Evolutionary conservation across 2,888 invertebrate species (phyloP).

Genomic region (Pocota personata): DNA sequence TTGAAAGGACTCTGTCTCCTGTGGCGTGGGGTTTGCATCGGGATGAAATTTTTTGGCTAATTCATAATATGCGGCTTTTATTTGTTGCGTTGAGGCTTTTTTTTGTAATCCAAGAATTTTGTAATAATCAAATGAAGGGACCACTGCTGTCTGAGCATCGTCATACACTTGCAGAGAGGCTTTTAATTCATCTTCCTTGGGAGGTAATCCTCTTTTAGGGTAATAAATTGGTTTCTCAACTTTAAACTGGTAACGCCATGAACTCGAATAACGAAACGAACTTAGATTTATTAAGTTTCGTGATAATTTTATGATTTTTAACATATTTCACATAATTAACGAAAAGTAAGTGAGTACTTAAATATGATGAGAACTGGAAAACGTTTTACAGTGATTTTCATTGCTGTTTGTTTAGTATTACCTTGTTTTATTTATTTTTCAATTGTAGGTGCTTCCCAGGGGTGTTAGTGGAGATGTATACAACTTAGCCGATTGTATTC

Average conservation of each 20-base stretch:
- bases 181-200: constrained; percentile 2
- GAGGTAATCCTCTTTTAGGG: constrained; percentile 70
- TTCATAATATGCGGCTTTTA: constrained; percentile 80
- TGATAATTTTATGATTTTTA: constrained; percentile 73
- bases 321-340: constrained; percentile 71
- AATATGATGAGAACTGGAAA: constrained; percentile 47
- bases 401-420: not conserved
- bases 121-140: constrained; percentile 77
- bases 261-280: constrained; percentile 1
- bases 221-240: constrained; percentile 76
- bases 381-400: not conserved
- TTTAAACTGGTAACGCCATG: constrained; percentile 77
- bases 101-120: constrained; percentile 78
- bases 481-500: constrained; percentile 95
- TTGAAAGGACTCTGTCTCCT: constrained; percentile 84
- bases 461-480: constrained; percentile 98
- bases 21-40: constrained; percentile 77
- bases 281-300: constrained; percentile 2
- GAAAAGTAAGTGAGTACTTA: constrained; percentile 38
- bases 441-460: constrained; percentile 87
- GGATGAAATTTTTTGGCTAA: constrained; percentile 81
- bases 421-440: not conserved
- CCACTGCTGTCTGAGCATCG: not conserved
- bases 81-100: constrained; percentile 78
- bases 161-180: not conserved